phyloP scores from a whole-genome alignment of 2,113 vertebrate species.

The Entelurus aequoreus region DNA sequence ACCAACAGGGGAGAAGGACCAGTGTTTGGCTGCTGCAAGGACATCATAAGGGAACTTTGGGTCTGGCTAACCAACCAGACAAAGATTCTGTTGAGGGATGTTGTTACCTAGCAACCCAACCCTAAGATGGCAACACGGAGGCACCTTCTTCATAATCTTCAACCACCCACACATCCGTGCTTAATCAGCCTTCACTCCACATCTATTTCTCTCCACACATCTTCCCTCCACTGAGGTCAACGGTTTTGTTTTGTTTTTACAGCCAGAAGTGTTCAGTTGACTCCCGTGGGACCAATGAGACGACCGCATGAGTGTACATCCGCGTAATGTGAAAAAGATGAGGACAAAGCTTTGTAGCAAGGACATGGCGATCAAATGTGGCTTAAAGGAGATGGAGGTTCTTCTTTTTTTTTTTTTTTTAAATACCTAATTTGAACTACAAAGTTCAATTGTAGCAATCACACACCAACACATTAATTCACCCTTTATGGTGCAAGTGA shows the following conservation, averaged over 20 bases:
- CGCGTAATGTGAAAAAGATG: not conserved
- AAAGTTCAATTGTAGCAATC: not conserved
- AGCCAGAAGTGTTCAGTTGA: constrained; percentile 5
- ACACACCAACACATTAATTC: not conserved
- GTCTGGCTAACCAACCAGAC: constrained; percentile 54
- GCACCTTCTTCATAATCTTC: constrained; percentile 57
- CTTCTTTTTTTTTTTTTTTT: not conserved
- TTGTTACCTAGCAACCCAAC: constrained; percentile 62
- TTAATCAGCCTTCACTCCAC: constrained; percentile 42
- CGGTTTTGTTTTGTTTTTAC: constrained; percentile 1
- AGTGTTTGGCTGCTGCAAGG: constrained; percentile 27
- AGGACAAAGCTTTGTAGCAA: constrained; percentile 1
- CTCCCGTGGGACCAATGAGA: constrained; percentile 2
- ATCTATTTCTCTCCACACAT: constrained; percentile 29
- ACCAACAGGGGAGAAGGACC: constrained; percentile 31
- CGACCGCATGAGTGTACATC: not conserved
- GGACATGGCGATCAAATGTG: constrained; percentile 2
- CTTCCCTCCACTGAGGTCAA: constrained; percentile 36
- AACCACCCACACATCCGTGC: constrained; percentile 51
- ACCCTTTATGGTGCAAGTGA: not conserved
- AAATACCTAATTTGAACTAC: constrained; percentile 6
- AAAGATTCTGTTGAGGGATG: constrained; percentile 49
- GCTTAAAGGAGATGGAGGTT: not conserved
- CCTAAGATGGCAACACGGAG: constrained; percentile 38
- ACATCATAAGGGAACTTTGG: constrained; percentile 30